A percentile compares a stretch with the other conserved stretches of the same genome.
Evolutionary conservation across 2,888 invertebrate genomes (phyloP).

Genomic region (Drosophila macrospina): DNA sequence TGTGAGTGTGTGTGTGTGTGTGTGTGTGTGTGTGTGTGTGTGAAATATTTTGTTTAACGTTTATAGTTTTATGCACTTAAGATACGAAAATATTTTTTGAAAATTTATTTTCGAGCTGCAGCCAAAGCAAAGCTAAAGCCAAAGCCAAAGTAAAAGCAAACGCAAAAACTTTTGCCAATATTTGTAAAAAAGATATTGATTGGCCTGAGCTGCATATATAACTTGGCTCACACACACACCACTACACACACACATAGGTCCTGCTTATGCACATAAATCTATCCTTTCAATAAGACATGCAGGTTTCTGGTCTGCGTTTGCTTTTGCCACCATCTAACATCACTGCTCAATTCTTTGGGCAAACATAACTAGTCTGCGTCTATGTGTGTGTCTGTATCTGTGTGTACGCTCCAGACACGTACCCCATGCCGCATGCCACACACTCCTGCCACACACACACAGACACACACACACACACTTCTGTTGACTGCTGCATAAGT

Average conservation of each 20-base stretch:
- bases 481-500: constrained; percentile 60
- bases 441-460: not conserved
- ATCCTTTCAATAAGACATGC: constrained; percentile 74
- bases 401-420: constrained; percentile 53
- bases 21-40: constrained; percentile 40
- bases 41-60: constrained; percentile 80
- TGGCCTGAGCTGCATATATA: constrained; percentile 64
- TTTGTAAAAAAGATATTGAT: constrained; percentile 82
- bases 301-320: constrained; percentile 45
- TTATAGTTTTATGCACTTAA: constrained; percentile 81
- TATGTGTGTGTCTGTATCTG: constrained; percentile 9
- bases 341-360: constrained; percentile 76
- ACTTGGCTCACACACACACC: constrained; percentile 34
- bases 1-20: constrained; percentile 16
- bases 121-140: constrained; percentile 50
- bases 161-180: constrained; percentile 80
- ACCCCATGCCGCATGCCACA: constrained; percentile 2
- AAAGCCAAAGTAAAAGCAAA: constrained; percentile 72
- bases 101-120: constrained; percentile 74
- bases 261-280: constrained; percentile 77
- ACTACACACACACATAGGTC: constrained; percentile 27
- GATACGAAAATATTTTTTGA: constrained; percentile 74
- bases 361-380: constrained; percentile 60
- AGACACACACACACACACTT: not conserved
- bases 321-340: constrained; percentile 34